These are phyloP conservation scores for Planiliza haematocheilus DNA, from an alignment of 2,113 vertebrate genomes.

Conservation along the genomic window DNA sequence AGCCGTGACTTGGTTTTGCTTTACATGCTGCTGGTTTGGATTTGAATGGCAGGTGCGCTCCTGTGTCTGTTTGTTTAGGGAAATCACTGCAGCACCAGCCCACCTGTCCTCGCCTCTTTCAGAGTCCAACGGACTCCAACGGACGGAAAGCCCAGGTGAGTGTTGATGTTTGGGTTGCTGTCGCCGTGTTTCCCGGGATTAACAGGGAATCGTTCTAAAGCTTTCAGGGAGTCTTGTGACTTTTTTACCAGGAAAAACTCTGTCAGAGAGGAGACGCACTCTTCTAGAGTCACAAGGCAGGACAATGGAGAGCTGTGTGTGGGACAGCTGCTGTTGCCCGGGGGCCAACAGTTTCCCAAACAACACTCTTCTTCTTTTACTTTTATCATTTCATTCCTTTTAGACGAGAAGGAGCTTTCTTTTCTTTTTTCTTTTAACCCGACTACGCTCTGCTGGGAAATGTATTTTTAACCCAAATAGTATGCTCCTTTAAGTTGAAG, in stretches of 20 bases:
- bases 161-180: slow-evolving; percentile 3
- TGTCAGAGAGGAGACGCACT: slow-evolving; percentile 49
- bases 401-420: no score
- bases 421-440: neutral
- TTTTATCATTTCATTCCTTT: slow-evolving; percentile 51
- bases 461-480: neutral
- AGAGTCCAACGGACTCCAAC: slow-evolving; percentile 64
- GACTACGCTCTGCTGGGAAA: neutral
- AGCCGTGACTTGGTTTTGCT: slow-evolving; percentile 34
- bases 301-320: slow-evolving; percentile 64
- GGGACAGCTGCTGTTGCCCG: slow-evolving; percentile 41
- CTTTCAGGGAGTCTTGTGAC: slow-evolving; percentile 63
- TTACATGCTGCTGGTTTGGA: slow-evolving; percentile 28
- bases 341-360: slow-evolving; percentile 34
- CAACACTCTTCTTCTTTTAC: slow-evolving; percentile 30
- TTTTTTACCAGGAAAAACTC: slow-evolving; percentile 38
- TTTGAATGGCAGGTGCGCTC: slow-evolving; percentile 77
- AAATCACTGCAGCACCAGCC: slow-evolving; percentile 76
- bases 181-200: no score
- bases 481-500: neutral
- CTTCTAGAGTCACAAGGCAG: slow-evolving; percentile 76
- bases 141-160: slow-evolving; percentile 69
- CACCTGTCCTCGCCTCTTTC: slow-evolving; percentile 42
- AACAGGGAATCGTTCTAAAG: no score
- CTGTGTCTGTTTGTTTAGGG: slow-evolving; percentile 80